phyloP scores from a whole-genome alignment of 2,888 invertebrate species.

The Meta bourneti region DNA sequence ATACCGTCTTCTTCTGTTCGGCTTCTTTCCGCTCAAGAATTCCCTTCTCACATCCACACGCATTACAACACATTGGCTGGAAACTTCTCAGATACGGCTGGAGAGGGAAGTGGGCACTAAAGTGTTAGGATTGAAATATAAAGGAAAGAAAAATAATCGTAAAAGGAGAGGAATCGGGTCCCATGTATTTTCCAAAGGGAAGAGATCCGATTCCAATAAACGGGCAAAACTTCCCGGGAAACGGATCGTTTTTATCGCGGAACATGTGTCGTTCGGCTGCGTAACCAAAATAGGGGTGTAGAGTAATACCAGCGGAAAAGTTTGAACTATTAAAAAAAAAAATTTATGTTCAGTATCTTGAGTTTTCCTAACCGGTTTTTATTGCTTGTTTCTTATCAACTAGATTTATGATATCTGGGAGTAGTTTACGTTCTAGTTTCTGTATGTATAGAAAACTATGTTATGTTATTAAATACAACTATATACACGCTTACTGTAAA shows the following conservation, averaged over 20 bases:
- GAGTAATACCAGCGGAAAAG: background rate
- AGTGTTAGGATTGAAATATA: constrained; percentile 24
- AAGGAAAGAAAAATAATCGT: constrained; percentile 8
- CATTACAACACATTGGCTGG: constrained; percentile 38
- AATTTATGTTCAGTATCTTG: background rate
- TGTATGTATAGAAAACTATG: no score
- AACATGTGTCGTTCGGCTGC: constrained; percentile 1
- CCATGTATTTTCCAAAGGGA: background rate
- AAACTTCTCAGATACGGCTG: constrained; percentile 18
- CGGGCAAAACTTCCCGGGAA: background rate
- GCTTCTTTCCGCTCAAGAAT: constrained; percentile 1
- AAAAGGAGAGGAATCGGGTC: constrained; percentile 26
- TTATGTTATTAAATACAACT: no score
- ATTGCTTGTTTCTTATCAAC: background rate
- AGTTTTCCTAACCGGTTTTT: background rate
- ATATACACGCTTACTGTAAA: no score
- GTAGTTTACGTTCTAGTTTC: background rate
- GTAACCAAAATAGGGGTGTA: background rate
- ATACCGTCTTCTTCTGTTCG: constrained; percentile 24
- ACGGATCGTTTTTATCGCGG: constrained; percentile 29
- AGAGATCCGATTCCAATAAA: constrained; percentile 46
- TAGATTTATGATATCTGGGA: background rate
- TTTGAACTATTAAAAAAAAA: constrained; percentile 16
- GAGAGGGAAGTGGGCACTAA: constrained; percentile 30
- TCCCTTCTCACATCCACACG: background rate